Evolutionary conservation across 2,888 invertebrate genomes (phyloP).

Genomic region (Sphaeridia pumilis): DNA sequence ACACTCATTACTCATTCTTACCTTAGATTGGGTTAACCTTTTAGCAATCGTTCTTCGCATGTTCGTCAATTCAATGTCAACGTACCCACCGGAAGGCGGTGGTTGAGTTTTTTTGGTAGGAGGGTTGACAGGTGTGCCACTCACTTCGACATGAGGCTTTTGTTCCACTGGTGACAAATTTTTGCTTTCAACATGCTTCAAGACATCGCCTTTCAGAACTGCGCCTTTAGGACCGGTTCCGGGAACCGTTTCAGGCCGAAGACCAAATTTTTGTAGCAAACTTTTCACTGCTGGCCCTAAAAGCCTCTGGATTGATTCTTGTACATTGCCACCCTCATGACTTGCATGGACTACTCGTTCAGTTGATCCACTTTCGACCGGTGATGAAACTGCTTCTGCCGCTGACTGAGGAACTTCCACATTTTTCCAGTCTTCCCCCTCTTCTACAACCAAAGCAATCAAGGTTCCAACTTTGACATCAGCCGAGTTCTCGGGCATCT

Average conservation of each 20-base stretch:
- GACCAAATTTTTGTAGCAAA: slow-evolving; percentile 48
- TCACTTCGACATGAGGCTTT: background rate
- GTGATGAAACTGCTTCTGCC: slow-evolving; percentile 15
- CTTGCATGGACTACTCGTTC: slow-evolving; percentile 36
- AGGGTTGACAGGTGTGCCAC: too few relatives aligned
- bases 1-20: slow-evolving; percentile 33
- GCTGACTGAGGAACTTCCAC: slow-evolving; percentile 40
- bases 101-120: slow-evolving; percentile 20
- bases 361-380: slow-evolving; percentile 20
- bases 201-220: slow-evolving; percentile 50
- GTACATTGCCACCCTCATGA: too few relatives aligned
- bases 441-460: slow-evolving; percentile 51
- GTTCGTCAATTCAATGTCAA: slow-evolving; percentile 48
- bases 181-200: slow-evolving; percentile 42
- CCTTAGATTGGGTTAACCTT: slow-evolving; percentile 52
- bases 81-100: slow-evolving; percentile 37
- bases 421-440: slow-evolving; percentile 52
- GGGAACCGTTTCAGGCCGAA: slow-evolving; percentile 42
- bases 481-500: slow-evolving; percentile 46
- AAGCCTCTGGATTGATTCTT: background rate
- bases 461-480: slow-evolving; percentile 48
- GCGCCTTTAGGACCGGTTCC: slow-evolving; percentile 50
- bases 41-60: slow-evolving; percentile 54
- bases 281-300: slow-evolving; percentile 52
- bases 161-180: slow-evolving; percentile 40